phyloP scores from a whole-genome alignment of 1,140 invertebrate genomes.

The Apis dorsata region DNA sequence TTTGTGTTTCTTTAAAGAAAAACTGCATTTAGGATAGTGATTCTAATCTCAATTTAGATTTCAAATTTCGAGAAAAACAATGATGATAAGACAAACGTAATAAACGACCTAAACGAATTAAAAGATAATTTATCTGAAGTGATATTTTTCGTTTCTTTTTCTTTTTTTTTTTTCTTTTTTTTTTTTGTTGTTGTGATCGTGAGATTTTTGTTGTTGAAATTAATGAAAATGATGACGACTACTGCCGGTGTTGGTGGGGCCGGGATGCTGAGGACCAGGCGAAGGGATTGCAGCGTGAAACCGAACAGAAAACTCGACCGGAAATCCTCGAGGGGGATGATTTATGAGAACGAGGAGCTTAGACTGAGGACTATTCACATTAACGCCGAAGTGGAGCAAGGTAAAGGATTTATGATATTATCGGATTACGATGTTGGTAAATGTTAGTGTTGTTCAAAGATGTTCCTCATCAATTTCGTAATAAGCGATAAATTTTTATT shows the following conservation, averaged over 20 bases:
- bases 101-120: too few relatives aligned
- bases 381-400: slow-evolving; percentile 95
- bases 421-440: background rate
- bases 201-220: background rate
- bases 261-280: slow-evolving; percentile 84
- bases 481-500: too few relatives aligned
- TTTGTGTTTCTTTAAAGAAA: too few relatives aligned
- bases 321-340: slow-evolving; percentile 91
- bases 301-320: slow-evolving; percentile 89
- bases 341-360: slow-evolving; percentile 95
- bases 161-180: background rate
- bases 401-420: slow-evolving; percentile 76
- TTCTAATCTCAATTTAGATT: too few relatives aligned
- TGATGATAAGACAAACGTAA: background rate
- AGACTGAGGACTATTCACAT: slow-evolving; percentile 93
- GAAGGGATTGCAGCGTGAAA: slow-evolving; percentile 86
- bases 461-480: background rate
- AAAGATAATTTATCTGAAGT: slow-evolving; percentile 3
- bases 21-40: background rate
- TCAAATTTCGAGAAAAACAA: background rate
- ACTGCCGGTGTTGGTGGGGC: slow-evolving; percentile 69
- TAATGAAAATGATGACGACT: slow-evolving; percentile 71
- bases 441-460: background rate
- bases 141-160: background rate
- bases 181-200: background rate